Conservation (phyloP, 2,797 vertebrate species). For the Hipposideros larvatus region DNA sequence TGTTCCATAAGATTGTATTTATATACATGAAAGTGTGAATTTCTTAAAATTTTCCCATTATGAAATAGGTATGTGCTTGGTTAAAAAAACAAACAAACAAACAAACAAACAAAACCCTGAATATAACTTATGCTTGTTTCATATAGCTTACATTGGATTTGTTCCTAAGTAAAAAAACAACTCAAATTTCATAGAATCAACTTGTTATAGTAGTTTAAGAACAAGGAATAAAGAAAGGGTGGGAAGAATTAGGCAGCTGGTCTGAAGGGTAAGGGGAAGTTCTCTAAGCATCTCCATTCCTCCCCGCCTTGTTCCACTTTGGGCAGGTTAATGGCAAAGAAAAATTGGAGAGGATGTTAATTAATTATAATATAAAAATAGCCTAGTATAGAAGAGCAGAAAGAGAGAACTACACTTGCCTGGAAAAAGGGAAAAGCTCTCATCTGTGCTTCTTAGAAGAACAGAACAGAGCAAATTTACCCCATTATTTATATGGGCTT, state of each 20-base stretch:
- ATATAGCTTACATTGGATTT: neutral
- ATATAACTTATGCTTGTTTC: constrained; percentile 20
- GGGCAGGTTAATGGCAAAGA: neutral
- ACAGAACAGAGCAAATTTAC: neutral
- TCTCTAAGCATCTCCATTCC: neutral
- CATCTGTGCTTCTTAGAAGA: neutral
- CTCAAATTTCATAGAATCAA: constrained; percentile 38
- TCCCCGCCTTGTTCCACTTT: neutral
- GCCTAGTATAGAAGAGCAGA: neutral
- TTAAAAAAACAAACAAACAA: neutral
- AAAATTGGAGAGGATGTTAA: neutral
- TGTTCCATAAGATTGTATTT: neutral
- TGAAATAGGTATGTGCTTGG: neutral
- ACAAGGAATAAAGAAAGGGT: neutral
- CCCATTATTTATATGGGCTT: neutral
- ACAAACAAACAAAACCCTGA: neutral
- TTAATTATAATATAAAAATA: constrained; percentile 23
- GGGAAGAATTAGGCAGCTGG: neutral
- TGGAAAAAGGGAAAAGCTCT: neutral
- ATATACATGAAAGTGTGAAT: neutral
- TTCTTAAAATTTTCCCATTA: constrained; percentile 38
- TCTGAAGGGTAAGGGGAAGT: neutral
- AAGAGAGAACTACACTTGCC: neutral
- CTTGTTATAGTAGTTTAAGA: neutral
- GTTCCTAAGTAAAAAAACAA: neutral